Percentiles rank a stretch among this genome's conserved stretches.
Conservation (phyloP, 2,113 vertebrate species). For the Chauna torquata region DNA sequence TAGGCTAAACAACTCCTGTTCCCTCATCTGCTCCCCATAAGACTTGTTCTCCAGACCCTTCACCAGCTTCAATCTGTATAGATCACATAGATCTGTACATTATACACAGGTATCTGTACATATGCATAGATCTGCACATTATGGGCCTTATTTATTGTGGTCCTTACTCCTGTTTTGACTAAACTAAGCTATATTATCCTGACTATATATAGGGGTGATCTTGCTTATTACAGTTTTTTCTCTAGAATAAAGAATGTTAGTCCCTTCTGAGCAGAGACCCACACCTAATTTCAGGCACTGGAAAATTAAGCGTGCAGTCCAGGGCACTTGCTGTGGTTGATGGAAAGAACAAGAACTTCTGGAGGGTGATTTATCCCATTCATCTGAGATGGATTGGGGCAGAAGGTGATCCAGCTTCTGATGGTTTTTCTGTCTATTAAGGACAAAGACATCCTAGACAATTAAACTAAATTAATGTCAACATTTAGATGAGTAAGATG, state of each 20-base stretch:
- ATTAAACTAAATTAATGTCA: background rate
- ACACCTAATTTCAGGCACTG: background rate
- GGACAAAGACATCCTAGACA: background rate
- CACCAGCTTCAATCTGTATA: too few relatives aligned
- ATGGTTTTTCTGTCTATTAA: background rate
- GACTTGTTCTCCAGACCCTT: too few relatives aligned
- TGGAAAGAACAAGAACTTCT: background rate
- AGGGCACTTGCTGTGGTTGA: background rate
- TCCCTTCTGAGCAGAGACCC: background rate
- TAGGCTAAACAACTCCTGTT: too few relatives aligned
- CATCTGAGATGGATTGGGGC: background rate
- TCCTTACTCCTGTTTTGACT: background rate
- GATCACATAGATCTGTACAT: too few relatives aligned
- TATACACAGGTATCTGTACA: too few relatives aligned
- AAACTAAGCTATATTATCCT: background rate
- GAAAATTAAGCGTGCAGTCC: background rate
- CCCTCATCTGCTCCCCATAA: too few relatives aligned
- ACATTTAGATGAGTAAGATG: background rate
- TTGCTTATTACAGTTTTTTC: background rate
- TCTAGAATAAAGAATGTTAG: background rate
- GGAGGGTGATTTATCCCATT: background rate
- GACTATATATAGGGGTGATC: background rate
- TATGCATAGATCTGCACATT: fast-evolving
- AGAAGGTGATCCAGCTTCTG: background rate
- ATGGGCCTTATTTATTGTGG: background rate